A percentile compares a stretch with the other conserved stretches of the same genome.
These are phyloP conservation scores for Charina bottae DNA, from an alignment of 2,113 vertebrate genomes.

Conservation along the genomic window DNA sequence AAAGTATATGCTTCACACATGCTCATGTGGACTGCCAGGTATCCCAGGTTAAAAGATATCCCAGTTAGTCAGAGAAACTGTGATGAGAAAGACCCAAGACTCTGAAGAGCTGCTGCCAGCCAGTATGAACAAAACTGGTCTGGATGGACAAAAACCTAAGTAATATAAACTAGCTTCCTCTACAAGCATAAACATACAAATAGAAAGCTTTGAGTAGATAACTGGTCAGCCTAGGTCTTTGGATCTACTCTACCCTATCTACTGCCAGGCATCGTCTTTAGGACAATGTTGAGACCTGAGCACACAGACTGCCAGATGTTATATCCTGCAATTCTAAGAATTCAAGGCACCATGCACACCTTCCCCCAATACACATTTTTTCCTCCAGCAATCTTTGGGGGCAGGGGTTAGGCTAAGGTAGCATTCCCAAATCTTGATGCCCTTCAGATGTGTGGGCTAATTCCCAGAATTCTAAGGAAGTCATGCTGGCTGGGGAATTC, in stretches of 20 bases:
- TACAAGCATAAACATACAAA: background rate
- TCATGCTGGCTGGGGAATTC: background rate
- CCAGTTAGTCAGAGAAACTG: background rate
- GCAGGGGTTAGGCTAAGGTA: background rate
- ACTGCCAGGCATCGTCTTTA: background rate
- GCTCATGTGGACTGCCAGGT: background rate
- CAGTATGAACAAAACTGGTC: background rate
- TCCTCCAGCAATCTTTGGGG: background rate
- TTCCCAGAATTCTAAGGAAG: background rate
- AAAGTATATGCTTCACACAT: background rate
- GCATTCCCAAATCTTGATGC: background rate
- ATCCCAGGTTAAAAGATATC: background rate
- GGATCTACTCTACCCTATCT: too few relatives aligned
- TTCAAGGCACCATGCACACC: background rate
- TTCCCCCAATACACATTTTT: background rate
- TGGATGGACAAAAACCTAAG: background rate
- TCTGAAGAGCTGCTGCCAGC: background rate
- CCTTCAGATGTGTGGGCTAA: background rate
- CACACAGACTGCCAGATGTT: background rate
- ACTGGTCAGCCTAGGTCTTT: too few relatives aligned
- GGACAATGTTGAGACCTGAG: background rate
- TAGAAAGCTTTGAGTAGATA: background rate
- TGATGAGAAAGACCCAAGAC: background rate
- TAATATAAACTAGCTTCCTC: background rate
- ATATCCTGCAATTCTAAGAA: background rate